Evolutionary conservation across 2,888 invertebrate species (phyloP), one percentile per base, ranked within the genome.

Genomic region (Conchocele bisecta): DNA sequence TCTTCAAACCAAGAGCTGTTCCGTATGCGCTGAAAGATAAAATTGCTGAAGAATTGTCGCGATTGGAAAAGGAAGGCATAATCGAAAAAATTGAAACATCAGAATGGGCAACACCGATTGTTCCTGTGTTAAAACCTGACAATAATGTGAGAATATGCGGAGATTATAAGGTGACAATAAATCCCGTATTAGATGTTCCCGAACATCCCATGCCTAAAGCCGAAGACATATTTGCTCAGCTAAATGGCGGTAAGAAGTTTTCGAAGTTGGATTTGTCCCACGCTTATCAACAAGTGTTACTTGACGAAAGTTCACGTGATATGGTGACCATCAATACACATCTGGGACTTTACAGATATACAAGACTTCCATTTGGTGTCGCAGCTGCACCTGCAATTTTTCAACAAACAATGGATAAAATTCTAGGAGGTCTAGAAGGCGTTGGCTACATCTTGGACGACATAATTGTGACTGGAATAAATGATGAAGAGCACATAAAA

Each of bases 101-200:
- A 20, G 64, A 64, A 28, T 64, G 64, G 64, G 54, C 56, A 15
- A 64, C 44, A n/a, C 64, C 54, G 7, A 35, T 9, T 24, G 2
- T 41, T 64, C 3, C 44, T 24, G 22, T 46, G 5, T 15, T 7
- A 15, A 64, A 64, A 31, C 4, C 54, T 5, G 24, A 57, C 22
- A 39, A 64, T 44, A 26, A 29, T 17, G 64, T 64, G 15, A 15
- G 64, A 41, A 29, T 74, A 22, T 74, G 68, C 57, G 71, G 73
- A 5, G 65, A 74, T 57, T 76, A 73, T n/a, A 75, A 59, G 29
- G 35, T 59, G 17, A 75, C 74, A 3, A 59, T 74, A 24, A 74
- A 74, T 60, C 58, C 37, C 39, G 22, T 28, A 5, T 15, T 53
- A 17, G 13, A 59, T 41, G 33, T 53, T 6, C 35, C 20, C 5